phyloP scores from a whole-genome alignment of 2,888 invertebrate species.

The Ophion ventricosus region DNA sequence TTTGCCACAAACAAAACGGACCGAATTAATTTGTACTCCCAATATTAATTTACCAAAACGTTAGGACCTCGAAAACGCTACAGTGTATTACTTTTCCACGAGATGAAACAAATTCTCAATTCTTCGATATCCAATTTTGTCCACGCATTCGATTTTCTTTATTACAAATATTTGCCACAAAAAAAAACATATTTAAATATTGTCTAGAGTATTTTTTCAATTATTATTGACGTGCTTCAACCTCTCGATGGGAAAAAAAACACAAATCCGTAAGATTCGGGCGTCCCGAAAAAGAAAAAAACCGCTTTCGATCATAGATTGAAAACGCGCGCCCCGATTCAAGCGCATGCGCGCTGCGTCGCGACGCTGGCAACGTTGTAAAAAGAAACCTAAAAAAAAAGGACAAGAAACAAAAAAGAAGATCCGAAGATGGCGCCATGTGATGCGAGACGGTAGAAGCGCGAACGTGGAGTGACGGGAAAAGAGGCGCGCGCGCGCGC shows the following conservation, averaged over 20 bases:
- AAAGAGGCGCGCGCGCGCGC: constrained; percentile 57
- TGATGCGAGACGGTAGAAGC: constrained; percentile 45
- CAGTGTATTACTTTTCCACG: too few species aligned
- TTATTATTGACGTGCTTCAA: not conserved
- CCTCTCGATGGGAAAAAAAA: not conserved
- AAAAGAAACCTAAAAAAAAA: constrained; percentile 24
- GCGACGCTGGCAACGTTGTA: constrained; percentile 32
- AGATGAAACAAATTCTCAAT: too few species aligned
- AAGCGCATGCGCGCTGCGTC: constrained; percentile 46
- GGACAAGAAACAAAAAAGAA: constrained; percentile 42
- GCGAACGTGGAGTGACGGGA: constrained; percentile 69
- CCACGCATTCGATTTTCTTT: too few species aligned
- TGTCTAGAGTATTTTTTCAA: too few species aligned
- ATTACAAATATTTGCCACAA: too few species aligned
- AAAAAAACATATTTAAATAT: too few species aligned
- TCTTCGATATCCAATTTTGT: too few species aligned
- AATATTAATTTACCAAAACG: too few species aligned
- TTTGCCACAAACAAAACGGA: too few species aligned
- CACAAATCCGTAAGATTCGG: not conserved
- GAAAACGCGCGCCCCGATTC: constrained; percentile 61
- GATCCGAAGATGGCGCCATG: constrained; percentile 27
- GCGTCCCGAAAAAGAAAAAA: constrained; percentile 48
- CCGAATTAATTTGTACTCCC: too few species aligned
- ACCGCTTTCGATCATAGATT: not conserved
- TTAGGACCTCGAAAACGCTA: too few species aligned